Evolutionary conservation across 2,797 vertebrate genomes (phyloP), one percentile per base, ranked within the genome.

Genomic region (Schizopygopsis pylzovi): DNA sequence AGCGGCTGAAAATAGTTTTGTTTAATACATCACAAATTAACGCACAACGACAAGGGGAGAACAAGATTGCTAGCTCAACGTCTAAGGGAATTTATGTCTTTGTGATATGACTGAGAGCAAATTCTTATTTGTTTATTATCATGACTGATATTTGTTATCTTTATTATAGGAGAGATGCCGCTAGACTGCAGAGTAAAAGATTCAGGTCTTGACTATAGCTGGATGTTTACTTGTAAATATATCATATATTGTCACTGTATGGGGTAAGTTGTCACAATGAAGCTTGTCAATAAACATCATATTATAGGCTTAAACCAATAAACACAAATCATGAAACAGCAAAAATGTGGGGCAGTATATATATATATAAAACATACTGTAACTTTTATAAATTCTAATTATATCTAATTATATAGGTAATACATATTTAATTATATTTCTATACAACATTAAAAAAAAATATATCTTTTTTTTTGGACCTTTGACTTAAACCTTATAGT

Each of bases 1-100:
- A 89, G 91, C 84, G 89, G 90, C 91, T 91, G 91, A 90, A 92
- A 92, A 92, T 92, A 91, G 93, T 91, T 90, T 93, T 93, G 92
- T 93, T 93, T 91, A 94, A 95, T 93, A 90, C 90, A 91, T 90
- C 79, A 88, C 83, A 92, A 94, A 95, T 93, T 90, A 92, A 92
- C 85, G 72, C 61, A 72, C 87, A 91, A 89, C 90, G 91, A 90
- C 90, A 90, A 92, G 92, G 86, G 89, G 85, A 85, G 85, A 89
- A 85, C 83, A 81, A 82, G 87, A 89, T 90, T 84, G 83, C 87
- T 91, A 86, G 75, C 91, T 92, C 65, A 80, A 88, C 83, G 87
- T 78, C 88, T 89, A 45, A 3, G 71, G 75, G 43, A 83, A 83
- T 80, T 91, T 89, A 89, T 89, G 88, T 91, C 91, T 88, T 87